These are phyloP conservation scores for Nasonovia ribisnigri DNA, from an alignment of 2,888 invertebrate species.

Conservation along the genomic window DNA sequence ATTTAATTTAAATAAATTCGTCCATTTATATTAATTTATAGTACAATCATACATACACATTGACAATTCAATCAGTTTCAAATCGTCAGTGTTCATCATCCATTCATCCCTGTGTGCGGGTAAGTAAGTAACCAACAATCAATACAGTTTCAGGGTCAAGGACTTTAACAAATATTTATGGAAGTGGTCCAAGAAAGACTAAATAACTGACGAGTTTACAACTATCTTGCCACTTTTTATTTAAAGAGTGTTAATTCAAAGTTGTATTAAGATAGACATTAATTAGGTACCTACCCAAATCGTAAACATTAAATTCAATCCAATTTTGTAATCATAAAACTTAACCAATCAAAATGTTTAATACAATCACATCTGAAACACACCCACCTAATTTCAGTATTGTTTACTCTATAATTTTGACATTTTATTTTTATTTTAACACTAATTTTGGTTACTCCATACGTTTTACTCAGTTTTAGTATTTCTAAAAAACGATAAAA, in stretches of 20 bases:
- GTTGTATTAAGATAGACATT: neutral
- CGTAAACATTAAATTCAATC: neutral
- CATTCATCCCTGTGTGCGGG: neutral
- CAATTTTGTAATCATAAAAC: neutral
- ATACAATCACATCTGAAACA: neutral
- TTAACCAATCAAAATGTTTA: neutral
- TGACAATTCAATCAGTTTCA: neutral
- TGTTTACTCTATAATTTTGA: neutral
- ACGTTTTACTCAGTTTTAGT: neutral
- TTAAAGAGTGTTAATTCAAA: neutral
- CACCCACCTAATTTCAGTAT: too few relatives aligned
- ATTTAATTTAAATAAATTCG: neutral
- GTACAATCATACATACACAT: neutral
- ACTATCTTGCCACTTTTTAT: neutral
- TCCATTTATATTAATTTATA: neutral
- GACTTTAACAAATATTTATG: neutral
- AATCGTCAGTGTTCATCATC: neutral
- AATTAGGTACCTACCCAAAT: too few relatives aligned
- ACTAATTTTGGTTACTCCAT: neutral
- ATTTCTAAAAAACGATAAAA: neutral
- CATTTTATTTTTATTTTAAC: neutral
- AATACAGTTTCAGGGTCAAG: slow-evolving; percentile 50
- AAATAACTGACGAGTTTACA: neutral
- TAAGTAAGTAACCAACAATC: neutral
- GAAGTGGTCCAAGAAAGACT: slow-evolving; percentile 13